These are phyloP conservation scores for Sisyra nigra DNA, from an alignment of 2,888 invertebrate genomes.

Conservation along the genomic window DNA sequence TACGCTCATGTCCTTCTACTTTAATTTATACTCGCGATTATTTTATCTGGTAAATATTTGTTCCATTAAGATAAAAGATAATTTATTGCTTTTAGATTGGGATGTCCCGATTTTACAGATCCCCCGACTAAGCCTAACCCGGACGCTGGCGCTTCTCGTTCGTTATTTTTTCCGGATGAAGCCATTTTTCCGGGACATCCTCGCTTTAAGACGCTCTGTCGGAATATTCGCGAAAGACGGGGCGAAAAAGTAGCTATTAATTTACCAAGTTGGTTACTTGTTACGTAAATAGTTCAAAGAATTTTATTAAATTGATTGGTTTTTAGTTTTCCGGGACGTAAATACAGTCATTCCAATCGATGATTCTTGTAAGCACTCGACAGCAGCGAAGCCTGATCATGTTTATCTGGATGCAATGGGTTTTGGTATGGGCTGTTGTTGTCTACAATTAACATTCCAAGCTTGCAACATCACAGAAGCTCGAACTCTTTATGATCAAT, in stretches of 20 bases:
- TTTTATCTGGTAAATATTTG: too few relatives aligned
- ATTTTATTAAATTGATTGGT: too few relatives aligned
- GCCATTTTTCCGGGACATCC: conserved; percentile 94
- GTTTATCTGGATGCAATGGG: conserved; percentile 99
- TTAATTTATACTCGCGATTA: too few relatives aligned
- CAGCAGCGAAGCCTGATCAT: conserved; percentile 68
- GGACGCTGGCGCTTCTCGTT: conserved; percentile 57
- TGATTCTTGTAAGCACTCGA: conserved; percentile 45
- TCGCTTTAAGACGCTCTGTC: conserved; percentile 79
- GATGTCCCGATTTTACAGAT: conserved; percentile 74
- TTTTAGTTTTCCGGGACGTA: conserved; percentile 71
- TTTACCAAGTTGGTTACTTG: conserved; percentile 62
- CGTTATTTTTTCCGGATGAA: conserved; percentile 86
- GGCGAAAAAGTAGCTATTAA: conserved; percentile 95
- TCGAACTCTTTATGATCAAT: conserved; percentile 87
- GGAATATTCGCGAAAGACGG: conserved; percentile 80
- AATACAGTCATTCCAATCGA: conserved; percentile 78
- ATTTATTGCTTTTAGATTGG: conserved; percentile 43
- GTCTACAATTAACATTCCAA: conserved; percentile 90
- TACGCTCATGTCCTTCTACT: not conserved
- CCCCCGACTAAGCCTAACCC: conserved; percentile 62
- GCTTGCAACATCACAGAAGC: conserved; percentile 96
- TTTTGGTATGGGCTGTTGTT: conserved; percentile 98
- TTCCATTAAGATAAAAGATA: conserved; percentile 6
- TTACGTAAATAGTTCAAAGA: too few relatives aligned